Percentiles rank a stretch among this genome's conserved stretches.
Evolutionary conservation across 2,113 vertebrate genomes (phyloP).

Genomic region (Saimiri boliviensis): DNA sequence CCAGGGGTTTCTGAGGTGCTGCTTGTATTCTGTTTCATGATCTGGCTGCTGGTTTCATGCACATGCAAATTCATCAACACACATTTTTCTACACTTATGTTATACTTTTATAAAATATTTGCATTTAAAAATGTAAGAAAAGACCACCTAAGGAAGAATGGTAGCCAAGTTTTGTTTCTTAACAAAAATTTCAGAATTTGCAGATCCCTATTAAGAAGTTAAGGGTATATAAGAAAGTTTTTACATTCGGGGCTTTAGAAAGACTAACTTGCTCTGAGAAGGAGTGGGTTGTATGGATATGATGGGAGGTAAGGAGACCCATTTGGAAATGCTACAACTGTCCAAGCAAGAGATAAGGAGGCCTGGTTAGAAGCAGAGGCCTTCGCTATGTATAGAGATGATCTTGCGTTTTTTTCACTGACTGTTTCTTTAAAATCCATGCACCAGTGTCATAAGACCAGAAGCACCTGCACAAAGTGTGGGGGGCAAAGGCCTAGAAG

Average conservation of each 20-base stretch:
- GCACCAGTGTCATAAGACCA: constrained; percentile 39
- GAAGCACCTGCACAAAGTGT: constrained; percentile 63
- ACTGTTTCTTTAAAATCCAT: constrained; percentile 61
- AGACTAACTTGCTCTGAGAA: background rate
- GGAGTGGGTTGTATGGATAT: background rate
- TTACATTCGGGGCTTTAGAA: background rate
- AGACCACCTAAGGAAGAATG: background rate
- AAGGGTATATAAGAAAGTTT: background rate
- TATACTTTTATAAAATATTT: background rate
- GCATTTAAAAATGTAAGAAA: background rate
- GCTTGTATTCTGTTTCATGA: background rate
- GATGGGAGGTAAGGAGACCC: background rate
- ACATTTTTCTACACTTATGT: background rate
- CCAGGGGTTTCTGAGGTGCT: background rate
- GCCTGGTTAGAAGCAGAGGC: background rate
- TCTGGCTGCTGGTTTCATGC: background rate
- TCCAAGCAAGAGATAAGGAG: background rate
- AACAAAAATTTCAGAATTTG: background rate
- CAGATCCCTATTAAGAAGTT: background rate
- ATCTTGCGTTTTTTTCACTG: background rate
- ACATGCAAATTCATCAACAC: background rate
- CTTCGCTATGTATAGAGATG: background rate
- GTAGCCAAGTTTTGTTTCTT: background rate
- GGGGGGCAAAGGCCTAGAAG: constrained; percentile 18
- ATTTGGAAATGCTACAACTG: background rate